These are phyloP conservation scores for Burhinus oedicnemus DNA, from an alignment of 2,113 vertebrate species.

Conservation along the genomic window DNA sequence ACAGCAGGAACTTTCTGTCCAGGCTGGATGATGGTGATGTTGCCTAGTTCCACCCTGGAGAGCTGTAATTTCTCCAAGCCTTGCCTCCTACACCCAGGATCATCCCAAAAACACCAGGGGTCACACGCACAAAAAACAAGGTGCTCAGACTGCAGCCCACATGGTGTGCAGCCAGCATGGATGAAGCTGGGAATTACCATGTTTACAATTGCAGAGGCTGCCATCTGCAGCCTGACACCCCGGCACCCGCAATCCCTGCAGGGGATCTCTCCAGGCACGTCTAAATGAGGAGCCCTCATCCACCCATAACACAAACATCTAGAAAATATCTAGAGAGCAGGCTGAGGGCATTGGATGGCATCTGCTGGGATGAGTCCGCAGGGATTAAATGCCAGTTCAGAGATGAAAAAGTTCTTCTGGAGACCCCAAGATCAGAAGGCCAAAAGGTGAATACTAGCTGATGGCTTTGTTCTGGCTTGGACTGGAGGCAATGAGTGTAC, in stretches of 20 bases:
- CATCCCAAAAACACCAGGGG: neutral
- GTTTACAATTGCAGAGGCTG: neutral
- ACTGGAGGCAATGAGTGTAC: accelerated
- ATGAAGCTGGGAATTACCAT: neutral
- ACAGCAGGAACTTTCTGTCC: neutral
- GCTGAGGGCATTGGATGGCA: neutral
- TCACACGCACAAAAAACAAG: neutral
- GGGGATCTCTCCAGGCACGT: no score
- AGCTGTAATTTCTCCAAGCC: neutral
- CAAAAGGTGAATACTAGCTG: neutral
- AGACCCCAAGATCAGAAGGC: neutral
- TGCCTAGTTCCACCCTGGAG: neutral
- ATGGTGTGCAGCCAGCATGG: neutral
- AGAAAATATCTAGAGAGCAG: neutral
- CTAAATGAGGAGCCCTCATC: neutral
- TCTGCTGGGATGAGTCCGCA: neutral
- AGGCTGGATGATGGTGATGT: neutral
- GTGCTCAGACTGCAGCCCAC: accelerated
- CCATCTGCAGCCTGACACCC: neutral
- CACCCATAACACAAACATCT: neutral
- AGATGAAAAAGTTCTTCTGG: neutral
- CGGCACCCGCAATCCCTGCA: accelerated
- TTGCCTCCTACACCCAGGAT: neutral
- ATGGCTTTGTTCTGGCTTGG: neutral
- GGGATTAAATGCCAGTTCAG: neutral